These are phyloP conservation scores for Turritopsis rubra DNA, from an alignment of 30 jellyfish, hydroid and myxozoan genomes.

Conservation along the genomic window DNA sequence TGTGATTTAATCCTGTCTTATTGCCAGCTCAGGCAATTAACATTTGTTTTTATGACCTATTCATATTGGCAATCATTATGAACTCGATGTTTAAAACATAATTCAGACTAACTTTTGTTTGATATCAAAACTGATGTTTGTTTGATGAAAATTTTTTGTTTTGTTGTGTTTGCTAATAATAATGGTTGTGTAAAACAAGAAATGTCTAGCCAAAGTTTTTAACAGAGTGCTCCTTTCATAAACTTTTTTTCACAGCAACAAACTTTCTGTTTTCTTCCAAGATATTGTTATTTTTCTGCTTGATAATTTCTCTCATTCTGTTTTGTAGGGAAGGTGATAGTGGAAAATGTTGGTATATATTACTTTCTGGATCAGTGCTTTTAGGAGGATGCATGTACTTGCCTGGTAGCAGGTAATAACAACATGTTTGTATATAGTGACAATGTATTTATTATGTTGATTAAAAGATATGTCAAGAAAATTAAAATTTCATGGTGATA, in stretches of 20 bases:
- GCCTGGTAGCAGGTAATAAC: constrained; percentile 89
- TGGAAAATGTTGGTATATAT: constrained; percentile 80
- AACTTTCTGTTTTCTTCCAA: not conserved
- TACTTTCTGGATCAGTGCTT: constrained; percentile 84
- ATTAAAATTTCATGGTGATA: not conserved
- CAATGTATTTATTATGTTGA: not conserved
- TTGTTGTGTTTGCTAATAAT: too few relatives aligned
- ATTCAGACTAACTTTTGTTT: too few relatives aligned
- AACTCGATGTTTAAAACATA: too few relatives aligned
- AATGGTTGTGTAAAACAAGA: too few relatives aligned
- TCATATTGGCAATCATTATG: too few relatives aligned
- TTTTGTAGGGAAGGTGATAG: constrained; percentile 54
- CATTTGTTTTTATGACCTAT: too few relatives aligned
- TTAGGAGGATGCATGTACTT: constrained; percentile 72
- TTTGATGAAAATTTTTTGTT: too few relatives aligned
- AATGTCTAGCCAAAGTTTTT: too few relatives aligned
- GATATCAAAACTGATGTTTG: too few relatives aligned
- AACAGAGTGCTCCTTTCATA: too few relatives aligned
- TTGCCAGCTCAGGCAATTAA: too few relatives aligned
- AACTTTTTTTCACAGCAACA: not conserved
- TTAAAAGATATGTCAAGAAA: not conserved
- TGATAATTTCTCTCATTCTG: not conserved
- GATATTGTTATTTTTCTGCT: not conserved
- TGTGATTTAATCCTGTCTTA: not conserved
- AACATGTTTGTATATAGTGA: not conserved